Conservation (phyloP, 2,888 invertebrate genomes). For the Eupithecia tripunctaria region DNA sequence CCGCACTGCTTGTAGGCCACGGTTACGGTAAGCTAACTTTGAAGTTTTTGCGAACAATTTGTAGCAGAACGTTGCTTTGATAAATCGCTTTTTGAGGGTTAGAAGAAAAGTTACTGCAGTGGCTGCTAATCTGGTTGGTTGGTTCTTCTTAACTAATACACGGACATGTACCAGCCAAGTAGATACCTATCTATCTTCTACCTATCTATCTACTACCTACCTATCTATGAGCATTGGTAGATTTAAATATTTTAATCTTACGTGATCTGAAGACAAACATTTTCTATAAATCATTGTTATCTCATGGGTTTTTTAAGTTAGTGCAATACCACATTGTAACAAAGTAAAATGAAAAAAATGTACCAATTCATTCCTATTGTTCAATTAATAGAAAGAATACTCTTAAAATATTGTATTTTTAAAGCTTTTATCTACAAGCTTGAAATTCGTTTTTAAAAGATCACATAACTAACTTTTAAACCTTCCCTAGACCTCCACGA, state of each 20-base stretch:
- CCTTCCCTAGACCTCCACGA: no score
- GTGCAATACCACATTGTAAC: no score
- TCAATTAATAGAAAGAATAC: background rate
- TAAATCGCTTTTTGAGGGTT: background rate
- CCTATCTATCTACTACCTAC: no score
- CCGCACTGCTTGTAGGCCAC: slow-evolving; percentile 10
- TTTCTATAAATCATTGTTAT: no score
- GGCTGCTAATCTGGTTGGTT: background rate
- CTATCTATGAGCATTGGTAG: no score
- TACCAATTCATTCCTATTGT: background rate
- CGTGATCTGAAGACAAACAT: no score
- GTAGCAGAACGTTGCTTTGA: background rate
- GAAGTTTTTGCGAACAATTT: background rate
- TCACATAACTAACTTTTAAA: no score
- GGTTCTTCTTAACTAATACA: background rate
- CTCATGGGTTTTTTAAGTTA: no score
- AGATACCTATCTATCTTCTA: no score
- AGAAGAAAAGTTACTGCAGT: background rate
- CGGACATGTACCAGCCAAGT: background rate
- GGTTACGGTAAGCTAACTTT: slow-evolving; percentile 12
- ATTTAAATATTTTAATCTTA: no score
- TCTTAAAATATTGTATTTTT: background rate
- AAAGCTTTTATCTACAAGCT: background rate
- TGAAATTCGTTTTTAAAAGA: no score
- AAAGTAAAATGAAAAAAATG: background rate